Base-by-base conservation (phyloP, 2,797 vertebrate species). In the Oophaga sylvatica region DNA sequence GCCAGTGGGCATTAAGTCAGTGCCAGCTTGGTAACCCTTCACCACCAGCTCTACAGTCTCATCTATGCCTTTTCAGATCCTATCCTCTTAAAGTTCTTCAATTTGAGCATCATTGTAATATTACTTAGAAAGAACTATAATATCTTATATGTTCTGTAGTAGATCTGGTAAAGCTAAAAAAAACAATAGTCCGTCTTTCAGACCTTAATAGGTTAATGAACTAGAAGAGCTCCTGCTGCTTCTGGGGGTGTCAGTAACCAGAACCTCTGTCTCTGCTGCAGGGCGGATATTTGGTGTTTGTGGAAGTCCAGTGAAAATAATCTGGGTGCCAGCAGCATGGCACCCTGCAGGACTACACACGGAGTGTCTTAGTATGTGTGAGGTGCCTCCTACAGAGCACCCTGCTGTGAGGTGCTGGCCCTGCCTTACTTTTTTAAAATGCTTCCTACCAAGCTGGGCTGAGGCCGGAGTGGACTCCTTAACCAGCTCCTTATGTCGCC, bases 231-330 rank as follows among this genome's bases (percentile, higher is more conserved):
- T 41, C 60, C 71, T 78, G 71, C 71, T 63, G 75, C n/a, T 68
- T 63, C 48, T 20, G 65, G 79, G 80, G 81, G 63, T 70, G 48
- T 68, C 71, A 83, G 87, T 83, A 87, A 87, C 87, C 81, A 87
- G 87, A 87, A 87, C 81, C 81, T 48, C 56, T n/a, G 81, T 80
- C 87, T 87, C 60, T 83, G 81, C 87, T 83, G 29, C 81, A 84
- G 62, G 81, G 71, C 87, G 81, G 87, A 87, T 87, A 87, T 87
- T 87, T 83, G 87, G 73, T 87, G 75, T 87, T 87, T 87, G 81
- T 87, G 87, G 87, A 83, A 87, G 80, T 87, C 80, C 70, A 87
- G 80, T 83, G 81, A 87, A 87, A 84, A 87, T 87, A 87, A 83
- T 79, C 9, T 63, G 80, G 81, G 81, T 83, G 87, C 87, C 87